Base-by-base conservation (phyloP, 2,888 invertebrate genomes). In the Zaprionus bogoriensis region DNA sequence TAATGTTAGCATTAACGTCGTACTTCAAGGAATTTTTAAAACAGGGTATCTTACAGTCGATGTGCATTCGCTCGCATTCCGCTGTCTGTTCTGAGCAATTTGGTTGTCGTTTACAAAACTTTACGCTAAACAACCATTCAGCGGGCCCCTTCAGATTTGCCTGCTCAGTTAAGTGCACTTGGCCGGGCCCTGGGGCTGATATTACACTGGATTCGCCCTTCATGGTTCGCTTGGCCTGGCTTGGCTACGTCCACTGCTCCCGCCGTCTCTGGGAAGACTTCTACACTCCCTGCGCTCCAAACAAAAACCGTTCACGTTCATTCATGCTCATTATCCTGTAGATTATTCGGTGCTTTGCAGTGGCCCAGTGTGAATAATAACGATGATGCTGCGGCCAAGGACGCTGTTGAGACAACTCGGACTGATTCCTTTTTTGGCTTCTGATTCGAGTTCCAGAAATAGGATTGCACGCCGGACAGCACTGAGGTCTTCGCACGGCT, bases 301-400 rank as follows among this genome's bases (percentile, higher is more conserved):
- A 22, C 39, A 32, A 28, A 38, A 80, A 72, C 66, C 72, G 68
- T 75, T 84, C 73, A 73, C 70, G 86, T 84, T 72, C 81, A 81
- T 87, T 75, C 87, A 72, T 87, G 81, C 81, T 82, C 81, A 82
- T 82, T 82, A 82, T 85, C 70, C 85, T 87, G 83, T 68, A 85
- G 81, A 87, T 87, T 82, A 82, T 82, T 85, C 73, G 85, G 82
- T 85, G 70, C 81, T 81, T 84, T 87, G 67, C 61, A 78, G 71
- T 75, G 75, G 85, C 82, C 86, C 87, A 80, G 77, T 83, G 77
- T 81, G 81, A 80, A 80, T 86, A 83, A 80, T 80, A 86, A 80
- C 81, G 87, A 70, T 67, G 86, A 72, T 82, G 74, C 66, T 82
- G 74, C 66, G 64, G 61, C 47, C 76, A 85, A 83, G 80, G 83